Conservation (phyloP, 2,113 vertebrate species). For the Gasterosteus nipponicus region DNA sequence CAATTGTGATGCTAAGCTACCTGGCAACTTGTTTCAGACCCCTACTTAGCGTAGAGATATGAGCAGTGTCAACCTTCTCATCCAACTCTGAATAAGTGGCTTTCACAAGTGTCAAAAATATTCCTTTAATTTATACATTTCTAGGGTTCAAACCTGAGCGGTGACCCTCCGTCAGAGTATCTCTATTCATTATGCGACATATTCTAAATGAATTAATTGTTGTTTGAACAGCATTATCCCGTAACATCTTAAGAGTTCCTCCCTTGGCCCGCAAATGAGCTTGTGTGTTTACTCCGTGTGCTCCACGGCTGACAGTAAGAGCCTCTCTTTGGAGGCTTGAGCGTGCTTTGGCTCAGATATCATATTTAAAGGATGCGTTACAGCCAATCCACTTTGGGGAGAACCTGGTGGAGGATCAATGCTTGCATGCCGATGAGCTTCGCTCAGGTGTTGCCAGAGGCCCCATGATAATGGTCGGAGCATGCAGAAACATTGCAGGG, state of each 20-base stretch:
- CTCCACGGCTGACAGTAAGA: slow-evolving; percentile 29
- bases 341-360: slow-evolving; percentile 47
- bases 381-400: slow-evolving; percentile 59
- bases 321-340: slow-evolving; percentile 43
- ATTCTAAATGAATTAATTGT: neutral
- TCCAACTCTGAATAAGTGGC: neutral
- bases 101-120: neutral
- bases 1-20: slow-evolving; percentile 1
- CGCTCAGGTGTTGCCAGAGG: slow-evolving; percentile 77
- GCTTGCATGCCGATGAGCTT: slow-evolving; percentile 74
- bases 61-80: neutral
- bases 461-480: slow-evolving; percentile 71
- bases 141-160: neutral
- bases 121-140: neutral
- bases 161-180: neutral
- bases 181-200: neutral
- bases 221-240: slow-evolving; percentile 10
- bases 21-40: neutral
- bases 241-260: slow-evolving; percentile 10
- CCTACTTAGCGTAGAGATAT: neutral
- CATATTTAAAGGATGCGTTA: slow-evolving; percentile 70
- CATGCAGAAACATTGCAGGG: slow-evolving; percentile 65
- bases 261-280: slow-evolving; percentile 13
- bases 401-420: slow-evolving; percentile 61
- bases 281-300: slow-evolving; percentile 32